A percentile compares a stretch with the other conserved stretches of the same genome.
Evolutionary conservation across 2,113 vertebrate genomes (phyloP).

Genomic region (Ciconia maguari): DNA sequence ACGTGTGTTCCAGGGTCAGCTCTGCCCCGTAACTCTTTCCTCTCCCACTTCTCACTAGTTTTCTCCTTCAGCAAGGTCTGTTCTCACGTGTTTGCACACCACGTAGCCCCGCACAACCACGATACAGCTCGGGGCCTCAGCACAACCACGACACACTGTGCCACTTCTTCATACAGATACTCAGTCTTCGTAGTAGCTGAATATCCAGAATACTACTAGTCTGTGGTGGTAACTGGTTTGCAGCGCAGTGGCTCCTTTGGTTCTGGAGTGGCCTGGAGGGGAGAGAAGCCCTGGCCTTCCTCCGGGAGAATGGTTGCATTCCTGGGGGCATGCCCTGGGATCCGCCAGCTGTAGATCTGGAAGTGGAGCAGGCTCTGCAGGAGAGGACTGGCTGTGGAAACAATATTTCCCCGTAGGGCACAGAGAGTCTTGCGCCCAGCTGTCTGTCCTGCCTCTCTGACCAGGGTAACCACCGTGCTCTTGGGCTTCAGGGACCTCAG

Average conservation of each 20-base stretch:
- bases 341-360: too few species aligned
- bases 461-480: too few species aligned
- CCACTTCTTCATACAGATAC: too few species aligned
- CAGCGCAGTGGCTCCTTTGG: not conserved
- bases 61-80: not conserved
- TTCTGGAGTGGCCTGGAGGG: not conserved
- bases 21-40: not conserved
- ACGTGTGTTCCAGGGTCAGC: not conserved
- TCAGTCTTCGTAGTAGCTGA: too few species aligned
- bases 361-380: not conserved
- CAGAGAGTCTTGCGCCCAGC: not conserved
- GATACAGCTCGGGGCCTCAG: fast-evolving
- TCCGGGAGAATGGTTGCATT: not conserved
- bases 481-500: not conserved
- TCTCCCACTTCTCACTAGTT: not conserved
- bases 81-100: not conserved
- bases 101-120: fast-evolving
- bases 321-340: not conserved
- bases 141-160: not conserved
- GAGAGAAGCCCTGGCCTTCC: not conserved
- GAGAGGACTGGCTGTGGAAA: not conserved
- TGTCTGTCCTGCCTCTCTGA: not conserved
- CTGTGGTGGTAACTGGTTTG: not conserved
- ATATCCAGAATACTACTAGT: too few species aligned
- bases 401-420: not conserved